phyloP scores from a whole-genome alignment of 2,888 invertebrate genomes.

The Tortricodes alternella region DNA sequence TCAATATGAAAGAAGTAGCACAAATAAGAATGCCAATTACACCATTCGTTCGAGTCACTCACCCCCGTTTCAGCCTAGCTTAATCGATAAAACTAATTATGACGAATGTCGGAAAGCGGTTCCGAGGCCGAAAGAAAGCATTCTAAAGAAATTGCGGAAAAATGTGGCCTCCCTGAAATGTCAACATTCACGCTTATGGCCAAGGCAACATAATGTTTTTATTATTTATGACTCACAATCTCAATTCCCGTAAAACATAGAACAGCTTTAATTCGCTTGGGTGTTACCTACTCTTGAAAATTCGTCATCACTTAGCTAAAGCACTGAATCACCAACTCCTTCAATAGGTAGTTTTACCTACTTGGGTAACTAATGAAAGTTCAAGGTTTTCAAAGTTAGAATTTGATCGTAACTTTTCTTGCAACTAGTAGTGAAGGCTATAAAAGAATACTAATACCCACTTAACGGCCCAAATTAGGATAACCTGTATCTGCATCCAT shows the following conservation, averaged over 20 bases:
- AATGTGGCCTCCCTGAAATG: constrained; percentile 32
- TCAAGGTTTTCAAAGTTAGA: no score
- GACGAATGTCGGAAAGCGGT: constrained; percentile 36
- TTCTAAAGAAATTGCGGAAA: constrained; percentile 38
- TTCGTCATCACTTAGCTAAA: neutral
- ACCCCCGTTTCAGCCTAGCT: constrained; percentile 48
- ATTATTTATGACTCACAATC: constrained; percentile 28
- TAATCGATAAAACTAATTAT: constrained; percentile 49
- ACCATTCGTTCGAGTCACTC: constrained; percentile 47
- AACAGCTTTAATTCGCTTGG: neutral
- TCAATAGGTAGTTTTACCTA: no score
- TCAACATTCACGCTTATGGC: constrained; percentile 28
- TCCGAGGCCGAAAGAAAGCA: constrained; percentile 35
- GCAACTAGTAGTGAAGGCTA: no score
- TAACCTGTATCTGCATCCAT: no score
- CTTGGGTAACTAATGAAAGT: no score
- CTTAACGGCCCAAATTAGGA: no score
- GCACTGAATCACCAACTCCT: no score
- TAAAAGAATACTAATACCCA: no score
- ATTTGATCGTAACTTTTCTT: no score
- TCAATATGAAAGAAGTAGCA: constrained; percentile 52
- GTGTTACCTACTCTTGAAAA: constrained; percentile 1
- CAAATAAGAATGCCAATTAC: constrained; percentile 43
- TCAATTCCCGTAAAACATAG: neutral
- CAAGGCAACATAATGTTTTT: constrained; percentile 13